Evolutionary conservation across 2,888 invertebrate species (phyloP), one percentile per base, ranked within the genome.

Genomic region (Arge pagana): DNA sequence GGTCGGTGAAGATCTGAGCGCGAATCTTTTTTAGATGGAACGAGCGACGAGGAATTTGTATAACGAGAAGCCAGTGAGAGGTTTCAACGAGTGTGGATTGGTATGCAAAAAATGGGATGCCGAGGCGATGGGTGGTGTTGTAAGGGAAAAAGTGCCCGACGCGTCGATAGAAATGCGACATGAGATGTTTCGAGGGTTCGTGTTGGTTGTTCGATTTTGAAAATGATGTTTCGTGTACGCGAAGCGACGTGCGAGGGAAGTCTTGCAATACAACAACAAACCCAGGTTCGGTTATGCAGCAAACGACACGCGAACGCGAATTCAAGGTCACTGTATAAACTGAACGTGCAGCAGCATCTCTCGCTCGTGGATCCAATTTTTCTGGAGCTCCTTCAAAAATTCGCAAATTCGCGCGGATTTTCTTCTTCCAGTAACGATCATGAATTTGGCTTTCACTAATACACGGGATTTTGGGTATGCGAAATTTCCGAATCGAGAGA

Each of bases 251-350:
- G 45, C 35, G 21, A 45, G 35, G 11, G 31, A 5, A 45, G 15
- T 45, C 23, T 35, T 45, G 45, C 45, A 33, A 33, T 45, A 45
- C 31, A 31, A 42, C 11, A 40, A 16, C 8, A n/a, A 21, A 35
- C 16, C 35, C 23, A 45, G 45, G 21, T 21, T 45, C 45, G 35
- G 35, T 4, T 45, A 45, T n/a, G 45, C 45, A 33, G 45, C 45
- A 24, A 33, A 45, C 15, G 11, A 23, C 21, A 45, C 24, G 45
- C 31, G 23, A 45, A 45, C 33, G 33, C 45, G 45, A 35, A 45
- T 33, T 33, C 45, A 45, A 35, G 23, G 15, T 33, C 35, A 23
- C 23, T 33, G 3, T 23, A 31, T 24, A 33, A 21, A 33, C 18
- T 26, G 28, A n/a, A n/a, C n/a, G n/a, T n/a, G n/a, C n/a, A n/a